Base-by-base conservation (phyloP, 2,888 invertebrate genomes). In the Tinea semifulvella region DNA sequence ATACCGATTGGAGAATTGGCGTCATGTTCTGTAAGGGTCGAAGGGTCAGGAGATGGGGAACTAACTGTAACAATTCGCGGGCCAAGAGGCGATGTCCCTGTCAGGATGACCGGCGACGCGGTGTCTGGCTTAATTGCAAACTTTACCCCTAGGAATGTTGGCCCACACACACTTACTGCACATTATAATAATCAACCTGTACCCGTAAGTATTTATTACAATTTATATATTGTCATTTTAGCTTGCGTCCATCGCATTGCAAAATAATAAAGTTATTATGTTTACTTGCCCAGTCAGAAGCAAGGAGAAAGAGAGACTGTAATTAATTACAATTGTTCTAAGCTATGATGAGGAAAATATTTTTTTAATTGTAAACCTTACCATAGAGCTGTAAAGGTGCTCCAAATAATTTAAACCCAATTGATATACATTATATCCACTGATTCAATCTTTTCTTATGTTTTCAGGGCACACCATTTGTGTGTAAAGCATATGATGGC, bases 401-500 rank as follows among this genome's bases (percentile, higher is more conserved):
- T n/a, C n/a, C n/a, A n/a, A n/a, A n/a, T n/a, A n/a, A n/a, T n/a
- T n/a, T n/a, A n/a, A n/a, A n/a, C n/a, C n/a, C n/a, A n/a, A n/a
- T n/a, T n/a, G n/a, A n/a, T n/a, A n/a, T n/a, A n/a, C n/a, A n/a
- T n/a, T n/a, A n/a, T n/a, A n/a, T n/a, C n/a, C n/a, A n/a, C n/a
- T n/a, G n/a, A n/a, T n/a, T n/a, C n/a, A n/a, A n/a, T n/a, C n/a
- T n/a, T 22, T 22, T 22, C 22, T 8, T 13, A 31, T 31, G n/a
- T 50, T 39, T 64, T 57, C 8, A 86, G 75, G 95, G 95, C 18
- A 94, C 95, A 47, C 92, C 94, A 45, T 94, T 94, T 69, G 84
- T 92, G 51, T 92, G 94, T 50, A 94, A 96, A 77, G 94, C 94
- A 0, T 96, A 96, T 69, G 96, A 98, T 73, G 92, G 96, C 19